A percentile compares a stretch with the other conserved stretches of the same genome.
phyloP scores from a whole-genome alignment of 2,113 vertebrate genomes.

The Corvus moneduloides region DNA sequence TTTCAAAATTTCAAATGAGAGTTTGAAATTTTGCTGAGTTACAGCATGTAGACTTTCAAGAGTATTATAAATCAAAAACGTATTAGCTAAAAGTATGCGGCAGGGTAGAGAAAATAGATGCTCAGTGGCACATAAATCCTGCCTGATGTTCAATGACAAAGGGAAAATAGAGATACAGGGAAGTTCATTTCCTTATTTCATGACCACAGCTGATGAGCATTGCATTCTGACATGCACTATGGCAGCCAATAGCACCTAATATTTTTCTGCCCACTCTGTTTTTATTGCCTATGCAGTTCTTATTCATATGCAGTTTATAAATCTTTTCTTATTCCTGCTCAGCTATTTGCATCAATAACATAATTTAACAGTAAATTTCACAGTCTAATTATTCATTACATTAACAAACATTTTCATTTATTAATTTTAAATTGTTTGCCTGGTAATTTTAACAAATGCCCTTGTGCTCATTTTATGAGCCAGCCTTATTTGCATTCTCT shows the following conservation, averaged over 20 bases:
- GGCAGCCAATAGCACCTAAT: neutral
- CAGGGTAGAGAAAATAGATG: neutral
- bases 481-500: neutral
- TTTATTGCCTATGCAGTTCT: neutral
- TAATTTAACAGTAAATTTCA: neutral
- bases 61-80: neutral
- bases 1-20: neutral
- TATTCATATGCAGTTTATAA: neutral
- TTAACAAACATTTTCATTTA: neutral
- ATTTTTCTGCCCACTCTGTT: neutral
- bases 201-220: neutral
- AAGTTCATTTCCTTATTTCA: neutral
- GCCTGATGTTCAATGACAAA: neutral
- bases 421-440: neutral
- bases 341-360: neutral
- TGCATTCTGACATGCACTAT: neutral
- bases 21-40: neutral
- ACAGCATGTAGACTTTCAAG: neutral
- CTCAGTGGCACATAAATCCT: neutral
- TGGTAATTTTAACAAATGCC: neutral
- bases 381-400: neutral
- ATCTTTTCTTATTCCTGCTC: neutral
- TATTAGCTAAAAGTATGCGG: neutral
- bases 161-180: neutral
- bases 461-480: neutral